Conservation (phyloP, 2,113 vertebrate species). For the Lepisosteus oculatus region DNA sequence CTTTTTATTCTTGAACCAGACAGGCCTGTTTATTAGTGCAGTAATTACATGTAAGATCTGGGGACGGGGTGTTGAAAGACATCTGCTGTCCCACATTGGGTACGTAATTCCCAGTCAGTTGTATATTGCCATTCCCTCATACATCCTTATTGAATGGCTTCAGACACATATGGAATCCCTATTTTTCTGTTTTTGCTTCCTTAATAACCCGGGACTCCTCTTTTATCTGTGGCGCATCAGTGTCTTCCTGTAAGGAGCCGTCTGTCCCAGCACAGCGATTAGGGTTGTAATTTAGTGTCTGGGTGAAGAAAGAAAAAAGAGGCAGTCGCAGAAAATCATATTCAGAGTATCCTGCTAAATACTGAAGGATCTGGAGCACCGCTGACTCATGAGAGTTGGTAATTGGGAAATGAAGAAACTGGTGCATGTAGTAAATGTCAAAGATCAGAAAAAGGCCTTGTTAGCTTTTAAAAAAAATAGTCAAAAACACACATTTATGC, state of each 20-base stretch:
- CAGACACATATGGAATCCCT: slow-evolving; percentile 27
- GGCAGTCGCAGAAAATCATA: slow-evolving; percentile 11
- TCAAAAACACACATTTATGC: too few species aligned
- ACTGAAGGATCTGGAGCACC: not conserved
- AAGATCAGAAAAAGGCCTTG: too few species aligned
- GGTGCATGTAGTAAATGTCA: too few species aligned
- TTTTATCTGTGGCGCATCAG: slow-evolving; percentile 32
- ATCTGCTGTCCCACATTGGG: slow-evolving; percentile 28
- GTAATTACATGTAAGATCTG: slow-evolving; percentile 45
- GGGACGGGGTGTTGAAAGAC: slow-evolving; percentile 4
- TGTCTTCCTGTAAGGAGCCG: slow-evolving; percentile 45
- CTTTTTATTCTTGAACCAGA: slow-evolving; percentile 11
- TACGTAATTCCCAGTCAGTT: slow-evolving; percentile 33
- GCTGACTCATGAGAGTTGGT: not conserved
- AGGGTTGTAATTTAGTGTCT: slow-evolving; percentile 35
- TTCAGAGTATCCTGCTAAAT: not conserved
- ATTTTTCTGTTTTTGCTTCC: slow-evolving; percentile 26
- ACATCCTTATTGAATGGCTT: slow-evolving; percentile 46
- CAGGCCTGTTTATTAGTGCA: slow-evolving; percentile 47
- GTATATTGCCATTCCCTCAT: slow-evolving; percentile 51
- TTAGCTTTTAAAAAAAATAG: too few species aligned
- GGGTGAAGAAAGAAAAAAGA: slow-evolving; percentile 18
- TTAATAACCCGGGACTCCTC: slow-evolving; percentile 48
- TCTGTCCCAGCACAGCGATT: slow-evolving; percentile 32
- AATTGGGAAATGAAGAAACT: not conserved